phyloP scores from a whole-genome alignment of 2,113 vertebrate genomes.

The Scolopax mira region DNA sequence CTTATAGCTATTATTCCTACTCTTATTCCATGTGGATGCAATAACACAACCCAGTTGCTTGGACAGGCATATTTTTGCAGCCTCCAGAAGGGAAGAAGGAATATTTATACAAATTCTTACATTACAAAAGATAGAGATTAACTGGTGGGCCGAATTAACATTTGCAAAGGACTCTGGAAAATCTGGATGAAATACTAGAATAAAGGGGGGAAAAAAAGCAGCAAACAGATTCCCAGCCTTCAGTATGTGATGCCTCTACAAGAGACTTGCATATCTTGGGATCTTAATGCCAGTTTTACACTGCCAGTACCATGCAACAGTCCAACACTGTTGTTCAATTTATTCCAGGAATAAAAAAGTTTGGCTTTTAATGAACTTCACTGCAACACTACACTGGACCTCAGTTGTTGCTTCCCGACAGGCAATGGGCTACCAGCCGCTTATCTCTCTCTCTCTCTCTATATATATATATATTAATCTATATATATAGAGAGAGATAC shows the following conservation, averaged over 20 bases:
- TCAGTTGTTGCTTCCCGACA: not conserved
- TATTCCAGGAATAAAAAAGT: not conserved
- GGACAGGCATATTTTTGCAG: not conserved
- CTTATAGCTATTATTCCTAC: not conserved
- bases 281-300: not conserved
- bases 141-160: not conserved
- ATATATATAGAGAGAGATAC: not conserved
- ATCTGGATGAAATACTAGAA: not conserved
- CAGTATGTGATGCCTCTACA: not conserved
- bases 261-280: not conserved
- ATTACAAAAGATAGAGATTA: not conserved
- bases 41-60: not conserved
- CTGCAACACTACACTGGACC: not conserved
- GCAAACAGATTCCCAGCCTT: not conserved
- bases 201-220: not conserved
- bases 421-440: not conserved
- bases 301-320: not conserved
- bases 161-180: not conserved
- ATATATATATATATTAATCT: not conserved
- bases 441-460: no score
- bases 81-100: not conserved
- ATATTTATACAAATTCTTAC: not conserved
- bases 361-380: not conserved
- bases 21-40: not conserved
- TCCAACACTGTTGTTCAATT: fast-evolving